Evolutionary conservation across 2,888 invertebrate species (phyloP), one percentile per base, ranked within the genome.

Genomic region (Drosophila sordidula): DNA sequence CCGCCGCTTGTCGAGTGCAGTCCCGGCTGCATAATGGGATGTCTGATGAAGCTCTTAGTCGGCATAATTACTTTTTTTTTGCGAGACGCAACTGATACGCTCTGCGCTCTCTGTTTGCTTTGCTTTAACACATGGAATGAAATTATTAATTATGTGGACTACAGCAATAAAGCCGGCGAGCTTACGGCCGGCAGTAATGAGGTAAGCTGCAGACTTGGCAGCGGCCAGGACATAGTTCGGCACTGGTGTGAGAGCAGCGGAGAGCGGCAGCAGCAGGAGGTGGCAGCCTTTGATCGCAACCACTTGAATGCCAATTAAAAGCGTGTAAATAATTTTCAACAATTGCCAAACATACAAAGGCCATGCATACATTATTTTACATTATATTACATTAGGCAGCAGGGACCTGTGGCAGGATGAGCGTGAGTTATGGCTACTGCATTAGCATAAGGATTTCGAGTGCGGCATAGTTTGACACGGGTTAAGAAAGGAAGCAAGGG

Each of bases 21-120:
- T 80, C 74, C 76, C 70, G 75, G 72, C 63, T 81, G 78, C 78
- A 87, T 87, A 87, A 88, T 87, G 77, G 87, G 83, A 85, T 87
- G 87, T 88, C 87, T 88, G 86, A 84, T 84, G 84, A 88, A 88
- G 87, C 86, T 86, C 87, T 88, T 88, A 88, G 87, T 87, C 88
- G 86, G 75, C 87, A 82, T 88, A 88, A 88, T 88, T 87, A 87
- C 86, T 89, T 87, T 84, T 86, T 83, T 75, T 70, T 38, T 14
- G 16, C 39, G 52, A 49, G 39, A 5, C 44, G 70, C 65, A 75
- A 76, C 68, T 76, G 81, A 80, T 76, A 78, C 52, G 45, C 64
- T 25, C 49, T 22, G 14, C 18, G 16, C 38, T 25, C 55, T 8
- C 46, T 11, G 44, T 42, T 61, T 38, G 54, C 55, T 38, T 42